Base-by-base conservation (phyloP, 2,113 vertebrate species). In the Siniperca knerii region DNA sequence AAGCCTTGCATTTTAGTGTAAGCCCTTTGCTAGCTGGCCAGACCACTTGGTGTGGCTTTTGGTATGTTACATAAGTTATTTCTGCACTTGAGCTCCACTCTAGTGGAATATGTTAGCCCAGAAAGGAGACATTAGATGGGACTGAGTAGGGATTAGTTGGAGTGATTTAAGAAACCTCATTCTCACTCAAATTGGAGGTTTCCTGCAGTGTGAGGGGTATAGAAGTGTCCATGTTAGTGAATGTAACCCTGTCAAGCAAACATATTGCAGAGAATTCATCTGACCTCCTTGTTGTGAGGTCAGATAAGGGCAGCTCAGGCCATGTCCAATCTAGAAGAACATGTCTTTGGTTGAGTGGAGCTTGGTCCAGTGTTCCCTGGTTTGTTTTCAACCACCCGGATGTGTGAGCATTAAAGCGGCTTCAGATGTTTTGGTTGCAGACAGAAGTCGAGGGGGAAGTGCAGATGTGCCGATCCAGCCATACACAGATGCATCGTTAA, bases 21-120 rank as follows among this genome's bases (percentile, higher is more conserved):
- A 94, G 82, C 79, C 54, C 35, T 82, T 77, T 62, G 54, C 67
- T 15, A 21, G 35, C 42, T 21, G 9, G 65, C 81, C 76, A 82
- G 84, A 86, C 81, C 66, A 72, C 80, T 86, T 76, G 72, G 77
- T 77, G 81, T 70, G 67, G 75, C 74, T 90, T 92, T 90, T 79
- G 78, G 85, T 77, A 2, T 48, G 79, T 93, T 93, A 70, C 89
- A 84, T 85, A 91, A 90, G 82, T 85, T 73, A 75, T 87, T 84
- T 79, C 74, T 83, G 76, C 77, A 57, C 82, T 88, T 61, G 66
- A 86, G 79, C 62, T 60, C 57, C 71, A 4, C 70, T 66, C 57
- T 66, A 61, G 65, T 7, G 13, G 65, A 77, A 15, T 65, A n/a
- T 64, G 25, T 68, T 50, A 40, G 58, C 75, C 50, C 75, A 61